These are phyloP conservation scores for Xylota sylvarum DNA, from an alignment of 2,888 invertebrate genomes.

Conservation along the genomic window DNA sequence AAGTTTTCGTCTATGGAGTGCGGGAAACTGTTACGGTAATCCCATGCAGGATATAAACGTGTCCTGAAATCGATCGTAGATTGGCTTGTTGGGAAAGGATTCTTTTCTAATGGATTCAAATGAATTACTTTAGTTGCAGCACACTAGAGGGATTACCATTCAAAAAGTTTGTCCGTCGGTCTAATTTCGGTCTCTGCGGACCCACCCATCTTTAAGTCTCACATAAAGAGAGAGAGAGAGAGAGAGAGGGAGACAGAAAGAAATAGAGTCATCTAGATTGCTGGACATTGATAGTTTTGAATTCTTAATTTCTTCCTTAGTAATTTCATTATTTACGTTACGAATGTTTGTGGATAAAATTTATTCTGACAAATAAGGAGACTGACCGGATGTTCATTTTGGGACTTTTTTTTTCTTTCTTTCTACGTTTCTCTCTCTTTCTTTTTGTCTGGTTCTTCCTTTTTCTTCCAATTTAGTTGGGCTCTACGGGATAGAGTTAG, in stretches of 20 bases:
- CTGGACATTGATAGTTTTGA: constrained; percentile 75
- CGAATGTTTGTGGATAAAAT: constrained; percentile 70
- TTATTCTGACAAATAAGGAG: constrained; percentile 63
- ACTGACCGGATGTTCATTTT: constrained; percentile 61
- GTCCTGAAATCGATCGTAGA: constrained; percentile 70
- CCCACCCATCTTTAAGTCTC: too few relatives aligned
- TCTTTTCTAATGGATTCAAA: constrained; percentile 66
- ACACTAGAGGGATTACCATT: constrained; percentile 38
- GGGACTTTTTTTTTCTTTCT: constrained; percentile 8
- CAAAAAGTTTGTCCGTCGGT: constrained; percentile 68
- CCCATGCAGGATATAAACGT: constrained; percentile 64
- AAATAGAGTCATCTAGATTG: constrained; percentile 37
- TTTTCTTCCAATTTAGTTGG: constrained; percentile 24
- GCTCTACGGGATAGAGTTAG: constrained; percentile 34
- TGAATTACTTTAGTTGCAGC: constrained; percentile 64
- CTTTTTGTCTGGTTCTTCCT: background rate
- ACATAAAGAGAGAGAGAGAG: background rate
- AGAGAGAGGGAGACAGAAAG: background rate
- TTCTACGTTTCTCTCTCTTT: background rate
- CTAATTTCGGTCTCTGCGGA: constrained; percentile 65
- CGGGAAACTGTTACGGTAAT: constrained; percentile 47
- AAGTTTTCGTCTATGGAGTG: constrained; percentile 8
- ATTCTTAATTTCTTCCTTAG: constrained; percentile 74
- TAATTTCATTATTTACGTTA: constrained; percentile 75
- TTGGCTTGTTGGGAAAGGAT: constrained; percentile 43